Conservation (phyloP, 2,888 invertebrate species). For the Baccha elongata region DNA sequence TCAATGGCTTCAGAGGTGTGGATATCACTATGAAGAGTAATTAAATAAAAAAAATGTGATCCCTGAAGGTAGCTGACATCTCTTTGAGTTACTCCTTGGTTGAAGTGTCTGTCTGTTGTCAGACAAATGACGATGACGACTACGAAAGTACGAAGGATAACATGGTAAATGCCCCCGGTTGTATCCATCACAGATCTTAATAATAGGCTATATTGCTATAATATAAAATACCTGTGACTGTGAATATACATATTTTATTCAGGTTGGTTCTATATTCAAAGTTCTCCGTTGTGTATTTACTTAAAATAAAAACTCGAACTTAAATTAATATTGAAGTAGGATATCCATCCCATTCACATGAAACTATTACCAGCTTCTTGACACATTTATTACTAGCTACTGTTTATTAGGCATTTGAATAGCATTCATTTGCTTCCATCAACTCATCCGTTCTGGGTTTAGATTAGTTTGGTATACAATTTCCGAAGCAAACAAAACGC, state of each 20-base stretch:
- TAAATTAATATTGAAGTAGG: slow-evolving; percentile 1
- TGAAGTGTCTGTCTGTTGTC: background rate
- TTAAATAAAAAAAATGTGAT: background rate
- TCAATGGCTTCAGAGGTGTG: too few species aligned
- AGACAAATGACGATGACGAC: slow-evolving; percentile 10
- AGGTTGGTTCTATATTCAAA: too few species aligned
- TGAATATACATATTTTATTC: slow-evolving; percentile 37
- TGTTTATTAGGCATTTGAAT: slow-evolving; percentile 49
- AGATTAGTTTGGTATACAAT: slow-evolving; percentile 56
- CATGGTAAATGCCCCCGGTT: slow-evolving; percentile 13
- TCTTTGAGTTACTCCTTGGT: background rate
- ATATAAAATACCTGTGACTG: too few species aligned
- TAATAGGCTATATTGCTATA: slow-evolving; percentile 48
- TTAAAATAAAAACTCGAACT: background rate
- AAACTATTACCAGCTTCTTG: slow-evolving; percentile 41
- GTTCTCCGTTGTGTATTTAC: background rate
- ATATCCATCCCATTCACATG: slow-evolving; percentile 17
- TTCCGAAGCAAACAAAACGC: slow-evolving; percentile 52
- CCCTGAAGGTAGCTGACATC: background rate
- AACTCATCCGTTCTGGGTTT: slow-evolving; percentile 58
- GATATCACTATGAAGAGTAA: background rate
- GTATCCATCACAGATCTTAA: slow-evolving; percentile 35
- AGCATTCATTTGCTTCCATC: slow-evolving; percentile 58
- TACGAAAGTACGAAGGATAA: slow-evolving; percentile 38
- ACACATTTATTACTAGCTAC: slow-evolving; percentile 57